Evolutionary conservation across 2,113 vertebrate genomes (phyloP), one percentile per base, ranked within the genome.

Genomic region (Sciurus niger): DNA sequence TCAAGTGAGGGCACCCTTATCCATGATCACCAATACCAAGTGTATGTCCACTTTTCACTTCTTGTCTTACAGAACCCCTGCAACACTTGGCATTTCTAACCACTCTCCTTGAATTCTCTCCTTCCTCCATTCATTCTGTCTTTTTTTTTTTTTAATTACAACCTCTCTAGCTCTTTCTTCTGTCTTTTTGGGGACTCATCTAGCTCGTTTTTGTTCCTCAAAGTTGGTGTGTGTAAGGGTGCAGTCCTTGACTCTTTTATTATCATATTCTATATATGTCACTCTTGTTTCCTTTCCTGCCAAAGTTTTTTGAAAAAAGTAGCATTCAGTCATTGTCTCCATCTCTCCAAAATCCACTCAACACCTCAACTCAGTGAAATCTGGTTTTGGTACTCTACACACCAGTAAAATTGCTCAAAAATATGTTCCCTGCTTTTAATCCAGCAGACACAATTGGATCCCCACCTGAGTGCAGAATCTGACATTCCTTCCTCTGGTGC

Each of bases 351-450:
- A 12, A 70, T 90, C 37, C 8, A 67, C 53, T 87, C 70, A 93
- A 65, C 24, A 58, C 34, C 40, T 53, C n/a, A 53, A 28, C 25
- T 82, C 24, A 58, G 22, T 28, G n/a, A 12, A 95, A 68, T 90
- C 74, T 89, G 46, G 18, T 28, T 95, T 95, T 46, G 93, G 6
- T 18, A 58, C 63, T 30, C 28, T 18, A 93, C 28, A 60, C 1
- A 28, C 20, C 78, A 94, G 65, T 40, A 94, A 83, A 53, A 83
- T 43, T 1, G 17, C 60, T 90, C 43, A 83, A 76, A 96, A 92
- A 73, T 67, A 84, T 8, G 51, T 4, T 34, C 24, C n/a, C 28
- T 46, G 17, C 72, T 92, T 78, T 91, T 30, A 94, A 32, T 65
- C 2, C 17, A 65, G 8, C 18, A 85, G 83, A 67, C 8, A 37